A percentile compares a stretch with the other conserved stretches of the same genome.
phyloP scores from a whole-genome alignment of 2,888 invertebrate genomes.

The Onchidella celtica region DNA sequence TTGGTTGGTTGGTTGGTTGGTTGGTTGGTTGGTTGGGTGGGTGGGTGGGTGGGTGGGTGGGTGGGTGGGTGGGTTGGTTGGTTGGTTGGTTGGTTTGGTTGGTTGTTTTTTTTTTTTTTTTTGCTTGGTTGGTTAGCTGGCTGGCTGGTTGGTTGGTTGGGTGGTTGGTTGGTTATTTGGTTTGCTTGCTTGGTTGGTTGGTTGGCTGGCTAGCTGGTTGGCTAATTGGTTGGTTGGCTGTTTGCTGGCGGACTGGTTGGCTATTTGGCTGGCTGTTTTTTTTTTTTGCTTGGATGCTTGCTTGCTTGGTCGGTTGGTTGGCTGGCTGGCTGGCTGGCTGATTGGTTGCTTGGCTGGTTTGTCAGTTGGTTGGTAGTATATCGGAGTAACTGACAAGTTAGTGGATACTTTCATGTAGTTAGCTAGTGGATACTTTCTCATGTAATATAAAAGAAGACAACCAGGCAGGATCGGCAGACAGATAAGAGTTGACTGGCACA shows the following conservation, averaged over 20 bases:
- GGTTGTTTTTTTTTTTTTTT: background rate
- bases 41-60: background rate
- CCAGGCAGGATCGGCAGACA: too few relatives aligned
- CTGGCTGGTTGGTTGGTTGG: background rate
- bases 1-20: background rate
- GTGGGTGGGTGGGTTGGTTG: background rate
- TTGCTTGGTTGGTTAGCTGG: background rate
- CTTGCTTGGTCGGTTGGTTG: background rate
- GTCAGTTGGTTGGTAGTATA: too few relatives aligned
- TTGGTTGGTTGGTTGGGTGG: background rate
- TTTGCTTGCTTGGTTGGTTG: too few relatives aligned
- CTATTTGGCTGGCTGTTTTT: background rate
- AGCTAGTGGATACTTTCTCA: too few relatives aligned
- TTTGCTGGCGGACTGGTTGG: background rate
- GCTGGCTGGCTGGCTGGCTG: background rate
- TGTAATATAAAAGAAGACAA: too few relatives aligned
- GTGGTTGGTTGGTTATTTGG: background rate
- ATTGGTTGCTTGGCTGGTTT: background rate
- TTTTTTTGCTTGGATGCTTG: background rate
- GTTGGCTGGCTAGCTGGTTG: too few relatives aligned
- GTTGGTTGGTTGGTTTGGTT: background rate
- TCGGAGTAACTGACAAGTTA: too few relatives aligned
- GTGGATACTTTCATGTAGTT: too few relatives aligned
- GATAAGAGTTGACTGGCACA: too few relatives aligned
- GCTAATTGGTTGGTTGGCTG: background rate